Evolutionary conservation across 2,888 invertebrate genomes (phyloP), one percentile per base, ranked within the genome.

Genomic region (Chorisops tibialis): DNA sequence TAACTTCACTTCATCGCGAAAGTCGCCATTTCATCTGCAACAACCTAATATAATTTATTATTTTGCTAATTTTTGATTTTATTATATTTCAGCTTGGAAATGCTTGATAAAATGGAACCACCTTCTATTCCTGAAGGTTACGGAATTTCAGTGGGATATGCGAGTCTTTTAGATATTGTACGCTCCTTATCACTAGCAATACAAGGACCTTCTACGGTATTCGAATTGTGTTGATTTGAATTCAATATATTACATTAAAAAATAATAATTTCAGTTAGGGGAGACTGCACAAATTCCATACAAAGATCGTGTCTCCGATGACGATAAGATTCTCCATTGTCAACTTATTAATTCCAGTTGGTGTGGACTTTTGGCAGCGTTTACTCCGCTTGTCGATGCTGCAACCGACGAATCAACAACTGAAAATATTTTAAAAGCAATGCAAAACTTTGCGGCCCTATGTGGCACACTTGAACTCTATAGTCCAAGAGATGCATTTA

Each of bases 51-150:
- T n/a, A n/a, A n/a, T n/a, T n/a, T n/a, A n/a, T n/a, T n/a, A n/a
- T n/a, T n/a, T n/a, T n/a, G n/a, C n/a, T n/a, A n/a, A n/a, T n/a
- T n/a, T 59, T 56, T 62, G 62, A 48, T 48, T 48, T 21, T 19
- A 16, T 16, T 48, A 14, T 21, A 9, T 75, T 79, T 61, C 75
- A 94, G 96, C 73, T 82, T 98, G 75, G 99, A 99, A 76, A 91
- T 96, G 89, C 77, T 97, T 70, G 99, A 99, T 73, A 94, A 96
- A 75, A 85, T 89, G 16, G 98, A 99, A 71, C 93, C 97, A 6
- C 96, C 96, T 0, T 78, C 84, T 11, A 91, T 98, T 68, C 93
- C 93, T n/a, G 96, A 98, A 67, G 97, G 98, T 1, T 99, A 98
- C 79, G 96, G 96, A 4, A 90, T 99, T 64, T 96, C 97, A 0